Evolutionary conservation across 2,113 vertebrate genomes (phyloP).

Genomic region (Forbesichthys papilliferus): DNA sequence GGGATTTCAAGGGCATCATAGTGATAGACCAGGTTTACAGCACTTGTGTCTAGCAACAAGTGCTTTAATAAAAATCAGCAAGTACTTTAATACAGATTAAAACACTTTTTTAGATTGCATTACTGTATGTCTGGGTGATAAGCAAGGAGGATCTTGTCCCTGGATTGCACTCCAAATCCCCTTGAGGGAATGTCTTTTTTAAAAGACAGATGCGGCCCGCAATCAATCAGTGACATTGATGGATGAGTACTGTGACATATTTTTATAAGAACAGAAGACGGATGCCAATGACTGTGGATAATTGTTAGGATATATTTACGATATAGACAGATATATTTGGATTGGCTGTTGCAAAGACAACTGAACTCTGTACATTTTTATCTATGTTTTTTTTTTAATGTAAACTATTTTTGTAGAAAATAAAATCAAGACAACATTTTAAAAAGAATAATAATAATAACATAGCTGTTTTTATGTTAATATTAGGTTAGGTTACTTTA

Average conservation of each 20-base stretch:
- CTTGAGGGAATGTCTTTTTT: constrained; percentile 11
- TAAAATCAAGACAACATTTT: constrained; percentile 25
- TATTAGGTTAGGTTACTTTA: background rate
- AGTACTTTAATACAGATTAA: background rate
- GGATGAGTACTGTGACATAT: constrained; percentile 50
- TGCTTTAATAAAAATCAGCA: background rate
- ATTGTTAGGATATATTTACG: constrained; percentile 62
- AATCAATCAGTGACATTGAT: constrained; percentile 16
- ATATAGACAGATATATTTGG: constrained; percentile 74
- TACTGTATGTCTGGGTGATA: background rate
- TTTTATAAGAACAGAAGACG: constrained; percentile 54
- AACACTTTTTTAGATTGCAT: background rate
- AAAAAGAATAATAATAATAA: background rate
- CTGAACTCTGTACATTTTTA: constrained; percentile 69
- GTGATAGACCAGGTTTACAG: constrained; percentile 27
- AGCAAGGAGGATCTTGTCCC: constrained; percentile 1
- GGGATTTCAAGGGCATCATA: background rate
- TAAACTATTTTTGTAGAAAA: constrained; percentile 81
- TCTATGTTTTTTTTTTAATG: constrained; percentile 74
- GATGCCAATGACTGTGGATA: constrained; percentile 35
- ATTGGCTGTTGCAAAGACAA: constrained; percentile 53
- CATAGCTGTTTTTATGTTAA: constrained; percentile 4
- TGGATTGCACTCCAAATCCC: constrained; percentile 6
- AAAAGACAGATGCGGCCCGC: constrained; percentile 20
- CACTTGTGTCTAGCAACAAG: background rate